Evolutionary conservation across 2,113 vertebrate species (phyloP).

Genomic region (Oncorhynchus tshawytscha): DNA sequence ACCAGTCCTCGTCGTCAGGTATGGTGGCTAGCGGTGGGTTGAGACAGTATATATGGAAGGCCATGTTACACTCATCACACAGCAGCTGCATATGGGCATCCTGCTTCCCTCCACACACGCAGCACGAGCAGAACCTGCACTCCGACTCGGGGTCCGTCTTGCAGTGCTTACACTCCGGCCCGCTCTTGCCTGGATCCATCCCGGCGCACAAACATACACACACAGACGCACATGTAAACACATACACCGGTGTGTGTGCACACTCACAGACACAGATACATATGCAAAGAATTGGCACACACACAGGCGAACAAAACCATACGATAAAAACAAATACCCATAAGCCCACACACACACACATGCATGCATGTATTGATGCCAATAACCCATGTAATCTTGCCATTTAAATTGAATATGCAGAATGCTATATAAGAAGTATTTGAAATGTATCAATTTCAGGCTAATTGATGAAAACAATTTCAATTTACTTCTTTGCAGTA

Average conservation of each 20-base stretch:
- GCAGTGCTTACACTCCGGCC: slow-evolving; percentile 97
- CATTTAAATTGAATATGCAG: neutral
- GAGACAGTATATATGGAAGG: slow-evolving; percentile 97
- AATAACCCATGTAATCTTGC: neutral
- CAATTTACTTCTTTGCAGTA: neutral
- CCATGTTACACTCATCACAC: slow-evolving; percentile 98
- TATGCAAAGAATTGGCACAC: neutral
- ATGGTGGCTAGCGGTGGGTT: slow-evolving; percentile 92
- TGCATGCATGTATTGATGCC: neutral
- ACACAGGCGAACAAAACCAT: neutral
- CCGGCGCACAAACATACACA: slow-evolving; percentile 20
- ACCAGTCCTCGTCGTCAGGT: slow-evolving; percentile 98
- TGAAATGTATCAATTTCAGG: neutral
- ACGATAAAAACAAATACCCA: too few species aligned
- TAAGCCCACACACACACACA: neutral
- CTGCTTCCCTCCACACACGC: slow-evolving; percentile 93
- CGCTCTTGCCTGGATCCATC: slow-evolving; percentile 87
- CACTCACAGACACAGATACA: neutral
- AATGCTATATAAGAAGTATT: neutral
- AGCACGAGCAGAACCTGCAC: slow-evolving; percentile 95
- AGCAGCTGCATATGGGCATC: slow-evolving; percentile 97
- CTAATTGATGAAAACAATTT: neutral
- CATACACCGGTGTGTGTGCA: neutral
- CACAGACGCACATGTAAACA: neutral
- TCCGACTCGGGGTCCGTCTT: slow-evolving; percentile 91